Evolutionary conservation across 2,113 vertebrate species (phyloP).

Genomic region (Heterotis niloticus): DNA sequence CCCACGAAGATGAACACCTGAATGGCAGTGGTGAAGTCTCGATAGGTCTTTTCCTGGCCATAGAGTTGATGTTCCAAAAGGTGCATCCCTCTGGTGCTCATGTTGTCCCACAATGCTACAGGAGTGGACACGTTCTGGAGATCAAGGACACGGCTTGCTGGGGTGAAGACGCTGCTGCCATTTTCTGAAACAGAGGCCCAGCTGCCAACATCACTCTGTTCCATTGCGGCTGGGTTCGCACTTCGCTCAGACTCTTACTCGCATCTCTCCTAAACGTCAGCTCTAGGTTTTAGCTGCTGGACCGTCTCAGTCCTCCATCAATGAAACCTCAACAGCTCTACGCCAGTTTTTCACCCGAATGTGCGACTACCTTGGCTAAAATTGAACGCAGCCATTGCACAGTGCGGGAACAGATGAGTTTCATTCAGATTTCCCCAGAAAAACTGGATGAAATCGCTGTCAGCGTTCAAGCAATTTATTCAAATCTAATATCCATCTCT

Average conservation of each 20-base stretch:
- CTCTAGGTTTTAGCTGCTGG: not conserved
- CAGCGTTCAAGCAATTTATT: not conserved
- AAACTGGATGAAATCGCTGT: not conserved
- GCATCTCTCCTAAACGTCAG: not conserved
- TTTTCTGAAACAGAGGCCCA: slow-evolving; percentile 63
- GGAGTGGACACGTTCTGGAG: slow-evolving; percentile 61
- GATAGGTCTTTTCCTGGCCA: slow-evolving; percentile 72
- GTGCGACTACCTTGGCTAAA: not conserved
- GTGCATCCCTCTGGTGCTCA: slow-evolving; percentile 47
- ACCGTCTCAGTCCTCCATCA: not conserved
- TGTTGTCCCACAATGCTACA: slow-evolving; percentile 54
- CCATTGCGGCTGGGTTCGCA: slow-evolving; percentile 42
- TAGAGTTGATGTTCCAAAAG: slow-evolving; percentile 40
- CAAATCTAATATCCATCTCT: not conserved
- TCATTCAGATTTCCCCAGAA: not conserved
- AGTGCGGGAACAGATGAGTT: not conserved
- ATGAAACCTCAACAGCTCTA: not conserved
- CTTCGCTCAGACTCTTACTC: not conserved
- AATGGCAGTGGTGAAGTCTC: slow-evolving; percentile 78
- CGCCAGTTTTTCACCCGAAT: not conserved
- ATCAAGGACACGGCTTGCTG: slow-evolving; percentile 52
- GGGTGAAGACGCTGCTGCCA: slow-evolving; percentile 49
- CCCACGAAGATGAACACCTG: slow-evolving; percentile 86
- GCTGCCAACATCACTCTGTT: slow-evolving; percentile 48
- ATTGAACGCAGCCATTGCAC: not conserved